Percentiles rank a stretch among this genome's conserved stretches.
These are phyloP conservation scores for Anguilla pacifica DNA, from an alignment of 2,797 vertebrate genomes.

Conservation along the genomic window DNA sequence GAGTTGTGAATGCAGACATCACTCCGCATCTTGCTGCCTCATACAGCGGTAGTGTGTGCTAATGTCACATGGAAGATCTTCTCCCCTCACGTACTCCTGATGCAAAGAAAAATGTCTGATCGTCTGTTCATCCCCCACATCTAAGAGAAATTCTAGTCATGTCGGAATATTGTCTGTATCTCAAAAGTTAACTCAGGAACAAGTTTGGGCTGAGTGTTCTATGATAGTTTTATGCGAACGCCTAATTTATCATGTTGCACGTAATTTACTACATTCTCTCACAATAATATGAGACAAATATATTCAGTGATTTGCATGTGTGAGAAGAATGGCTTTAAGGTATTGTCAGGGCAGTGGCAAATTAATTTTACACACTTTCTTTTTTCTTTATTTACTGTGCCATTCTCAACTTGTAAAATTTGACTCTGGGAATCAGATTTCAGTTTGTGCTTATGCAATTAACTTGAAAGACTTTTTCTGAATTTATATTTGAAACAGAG, in stretches of 20 bases:
- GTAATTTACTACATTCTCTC: neutral
- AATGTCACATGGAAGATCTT: neutral
- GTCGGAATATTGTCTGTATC: neutral
- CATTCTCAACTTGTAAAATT: neutral
- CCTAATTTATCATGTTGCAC: neutral
- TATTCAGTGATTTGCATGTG: neutral
- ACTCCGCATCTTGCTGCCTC: neutral
- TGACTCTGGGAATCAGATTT: neutral
- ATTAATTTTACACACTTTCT: neutral
- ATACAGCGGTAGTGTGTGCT: neutral
- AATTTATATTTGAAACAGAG: conserved; percentile 1
- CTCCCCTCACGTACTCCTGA: neutral
- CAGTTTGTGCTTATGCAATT: neutral
- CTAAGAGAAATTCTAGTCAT: neutral
- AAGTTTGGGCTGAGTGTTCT: neutral
- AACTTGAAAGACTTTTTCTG: neutral
- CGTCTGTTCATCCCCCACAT: neutral
- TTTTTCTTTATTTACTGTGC: neutral
- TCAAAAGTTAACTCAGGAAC: neutral
- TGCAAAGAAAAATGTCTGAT: neutral
- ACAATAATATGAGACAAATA: neutral
- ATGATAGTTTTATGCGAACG: no score
- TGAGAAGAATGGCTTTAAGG: neutral
- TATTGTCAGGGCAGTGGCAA: neutral
- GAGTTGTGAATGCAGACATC: neutral